Percentiles rank a stretch among this genome's conserved stretches.
Evolutionary conservation across 2,113 vertebrate genomes (phyloP).

Genomic region (Neogale vison): DNA sequence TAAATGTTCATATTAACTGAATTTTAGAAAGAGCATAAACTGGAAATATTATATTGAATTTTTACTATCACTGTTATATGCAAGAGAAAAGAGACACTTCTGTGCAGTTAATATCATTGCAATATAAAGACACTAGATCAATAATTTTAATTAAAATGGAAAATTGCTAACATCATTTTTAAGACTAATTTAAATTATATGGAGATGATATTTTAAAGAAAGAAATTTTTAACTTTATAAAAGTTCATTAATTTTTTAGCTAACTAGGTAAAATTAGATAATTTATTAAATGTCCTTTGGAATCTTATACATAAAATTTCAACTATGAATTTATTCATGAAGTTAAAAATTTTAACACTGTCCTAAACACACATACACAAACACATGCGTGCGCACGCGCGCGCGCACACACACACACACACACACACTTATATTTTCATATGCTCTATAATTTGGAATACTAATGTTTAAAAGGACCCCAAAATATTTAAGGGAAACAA

Average conservation of each 20-base stretch:
- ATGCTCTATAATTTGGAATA: neutral
- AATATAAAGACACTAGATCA: slow-evolving; percentile 29
- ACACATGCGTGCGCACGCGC: neutral
- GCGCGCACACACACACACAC: neutral
- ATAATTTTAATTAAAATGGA: slow-evolving; percentile 64
- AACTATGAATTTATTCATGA: slow-evolving; percentile 23
- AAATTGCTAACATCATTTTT: neutral
- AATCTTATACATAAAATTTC: neutral
- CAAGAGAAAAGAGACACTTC: neutral
- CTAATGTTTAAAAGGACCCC: neutral
- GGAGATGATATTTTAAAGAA: slow-evolving; percentile 28
- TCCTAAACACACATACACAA: neutral
- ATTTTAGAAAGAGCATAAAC: slow-evolving; percentile 54
- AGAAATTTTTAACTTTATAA: neutral
- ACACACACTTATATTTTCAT: neutral
- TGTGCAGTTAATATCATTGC: neutral
- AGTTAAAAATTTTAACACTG: neutral
- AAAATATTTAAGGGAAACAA: neutral
- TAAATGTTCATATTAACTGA: slow-evolving; percentile 42
- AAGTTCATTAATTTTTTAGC: slow-evolving; percentile 48
- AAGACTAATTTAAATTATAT: slow-evolving; percentile 26
- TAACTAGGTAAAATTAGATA: neutral
- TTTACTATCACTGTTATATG: slow-evolving; percentile 3
- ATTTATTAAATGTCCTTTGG: slow-evolving; percentile 46
- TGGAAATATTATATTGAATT: slow-evolving; percentile 31